Conservation (phyloP, 2,888 invertebrate genomes). For the Cybosia mesomella region DNA sequence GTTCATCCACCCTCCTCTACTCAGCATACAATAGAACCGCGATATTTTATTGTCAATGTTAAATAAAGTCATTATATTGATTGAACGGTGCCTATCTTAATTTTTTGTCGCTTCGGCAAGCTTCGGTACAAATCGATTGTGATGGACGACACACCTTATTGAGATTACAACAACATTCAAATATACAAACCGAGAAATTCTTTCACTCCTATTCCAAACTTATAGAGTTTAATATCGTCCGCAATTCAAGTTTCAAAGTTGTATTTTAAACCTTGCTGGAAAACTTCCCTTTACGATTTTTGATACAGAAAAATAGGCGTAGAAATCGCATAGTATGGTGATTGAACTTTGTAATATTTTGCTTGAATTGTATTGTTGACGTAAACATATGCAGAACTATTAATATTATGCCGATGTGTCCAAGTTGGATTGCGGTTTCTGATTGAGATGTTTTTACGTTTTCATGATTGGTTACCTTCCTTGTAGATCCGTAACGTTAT, state of each 20-base stretch:
- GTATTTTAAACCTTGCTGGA: not conserved
- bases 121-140: slow-evolving; percentile 81
- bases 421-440: slow-evolving; percentile 17
- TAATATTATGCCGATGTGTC: slow-evolving; percentile 36
- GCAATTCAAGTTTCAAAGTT: not conserved
- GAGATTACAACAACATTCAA: slow-evolving; percentile 51
- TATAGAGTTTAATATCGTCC: slow-evolving; percentile 15
- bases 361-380: slow-evolving; percentile 58
- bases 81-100: slow-evolving; percentile 69
- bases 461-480: not conserved
- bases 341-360: slow-evolving; percentile 64
- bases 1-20: slow-evolving; percentile 54
- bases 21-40: slow-evolving; percentile 73
- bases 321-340: slow-evolving; percentile 68
- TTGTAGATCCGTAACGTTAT: not conserved
- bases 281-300: slow-evolving; percentile 24
- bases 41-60: slow-evolving; percentile 86
- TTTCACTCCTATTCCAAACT: not conserved
- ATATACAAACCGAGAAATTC: slow-evolving; percentile 8
- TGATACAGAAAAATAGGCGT: slow-evolving; percentile 75
- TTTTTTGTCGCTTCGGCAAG: slow-evolving; percentile 60
- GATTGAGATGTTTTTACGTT: slow-evolving; percentile 25
- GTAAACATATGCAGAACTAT: slow-evolving; percentile 56
- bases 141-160: slow-evolving; percentile 75
- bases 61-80: slow-evolving; percentile 87